Conservation (phyloP, 2,797 vertebrate genomes). For the Enteromius thamalakanensis region DNA sequence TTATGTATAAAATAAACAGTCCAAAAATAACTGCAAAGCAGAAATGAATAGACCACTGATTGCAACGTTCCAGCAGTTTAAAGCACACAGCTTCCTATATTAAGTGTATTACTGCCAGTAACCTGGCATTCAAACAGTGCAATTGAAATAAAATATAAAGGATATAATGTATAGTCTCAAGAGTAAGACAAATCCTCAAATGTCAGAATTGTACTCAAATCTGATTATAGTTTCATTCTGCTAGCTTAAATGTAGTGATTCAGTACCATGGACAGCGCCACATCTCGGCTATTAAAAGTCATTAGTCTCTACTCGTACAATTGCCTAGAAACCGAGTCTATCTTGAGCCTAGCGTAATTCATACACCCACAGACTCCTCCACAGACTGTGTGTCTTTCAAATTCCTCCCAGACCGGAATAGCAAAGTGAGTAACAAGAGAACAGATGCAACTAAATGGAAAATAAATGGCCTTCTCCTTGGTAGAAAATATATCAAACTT, state of each 20-base stretch:
- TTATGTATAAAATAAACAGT: constrained; percentile 13
- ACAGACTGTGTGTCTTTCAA: constrained; percentile 36
- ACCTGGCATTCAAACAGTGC: neutral
- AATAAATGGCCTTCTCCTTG: constrained; percentile 26
- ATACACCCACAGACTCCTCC: constrained; percentile 51
- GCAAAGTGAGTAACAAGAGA: constrained; percentile 43
- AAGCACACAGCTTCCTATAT: neutral
- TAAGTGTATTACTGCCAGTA: neutral
- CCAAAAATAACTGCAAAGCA: constrained; percentile 2
- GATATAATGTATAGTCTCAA: neutral
- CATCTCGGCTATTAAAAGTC: constrained; percentile 21
- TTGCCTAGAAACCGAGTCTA: constrained; percentile 47
- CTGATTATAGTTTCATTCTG: constrained; percentile 1
- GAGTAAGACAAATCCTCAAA: constrained; percentile 6
- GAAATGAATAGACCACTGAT: neutral
- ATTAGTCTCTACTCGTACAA: constrained; percentile 40
- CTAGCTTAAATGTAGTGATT: constrained; percentile 3
- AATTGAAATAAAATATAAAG: neutral
- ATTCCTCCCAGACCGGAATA: constrained; percentile 37
- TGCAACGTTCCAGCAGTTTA: neutral
- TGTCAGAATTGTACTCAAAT: neutral
- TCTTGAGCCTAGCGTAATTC: constrained; percentile 46
- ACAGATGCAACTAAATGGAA: constrained; percentile 42
- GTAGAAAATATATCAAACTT: constrained; percentile 16
- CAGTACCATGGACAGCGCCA: constrained; percentile 17